These are phyloP conservation scores for Acrocephalus scirpaceus DNA, from an alignment of 2,797 vertebrate genomes.

Conservation along the genomic window DNA sequence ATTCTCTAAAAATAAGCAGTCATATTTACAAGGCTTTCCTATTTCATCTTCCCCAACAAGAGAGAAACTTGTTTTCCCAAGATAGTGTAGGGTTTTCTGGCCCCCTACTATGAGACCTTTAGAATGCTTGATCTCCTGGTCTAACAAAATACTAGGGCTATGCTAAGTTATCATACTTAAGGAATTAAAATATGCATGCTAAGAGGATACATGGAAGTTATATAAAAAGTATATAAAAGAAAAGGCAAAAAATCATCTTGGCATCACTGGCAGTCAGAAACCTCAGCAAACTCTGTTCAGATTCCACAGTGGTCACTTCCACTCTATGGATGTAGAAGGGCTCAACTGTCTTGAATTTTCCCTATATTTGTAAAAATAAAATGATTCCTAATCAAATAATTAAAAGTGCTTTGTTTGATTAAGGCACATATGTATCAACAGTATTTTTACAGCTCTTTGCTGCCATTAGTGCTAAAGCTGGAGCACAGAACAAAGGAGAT, in stretches of 20 bases:
- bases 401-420: neutral
- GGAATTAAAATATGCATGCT: neutral
- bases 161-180: neutral
- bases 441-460: neutral
- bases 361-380: neutral
- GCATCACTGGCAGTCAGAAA: neutral
- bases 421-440: neutral
- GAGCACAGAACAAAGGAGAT: neutral
- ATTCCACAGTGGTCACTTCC: neutral
- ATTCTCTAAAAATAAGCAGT: no score
- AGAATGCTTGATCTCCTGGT: neutral
- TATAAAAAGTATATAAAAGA: neutral
- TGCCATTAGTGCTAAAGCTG: neutral
- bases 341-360: neutral
- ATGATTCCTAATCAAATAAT: neutral
- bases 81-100: neutral
- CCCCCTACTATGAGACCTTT: accelerated
- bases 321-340: neutral
- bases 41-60: no score
- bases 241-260: neutral
- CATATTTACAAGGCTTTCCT: no score
- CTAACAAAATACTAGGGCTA: neutral
- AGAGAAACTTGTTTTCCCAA: neutral
- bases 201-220: neutral
- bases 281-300: neutral